Evolutionary conservation across 2,113 vertebrate species (phyloP).

Genomic region (Sterna hirundo): DNA sequence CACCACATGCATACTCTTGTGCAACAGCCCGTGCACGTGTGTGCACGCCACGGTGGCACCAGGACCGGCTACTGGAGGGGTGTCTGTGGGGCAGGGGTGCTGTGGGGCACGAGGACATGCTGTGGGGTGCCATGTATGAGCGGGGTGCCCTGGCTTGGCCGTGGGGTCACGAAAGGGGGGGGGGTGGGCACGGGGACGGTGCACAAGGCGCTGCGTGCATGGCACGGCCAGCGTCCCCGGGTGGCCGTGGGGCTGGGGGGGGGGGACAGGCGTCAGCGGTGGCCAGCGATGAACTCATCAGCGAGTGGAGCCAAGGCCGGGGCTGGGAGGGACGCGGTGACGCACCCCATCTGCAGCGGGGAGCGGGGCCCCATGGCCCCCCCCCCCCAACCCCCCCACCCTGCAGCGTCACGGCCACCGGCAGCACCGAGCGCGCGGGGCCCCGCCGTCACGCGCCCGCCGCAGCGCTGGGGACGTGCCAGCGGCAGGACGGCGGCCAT

Average conservation of each 20-base stretch:
- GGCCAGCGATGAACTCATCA: not conserved
- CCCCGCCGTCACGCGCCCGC: not conserved
- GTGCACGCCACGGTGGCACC: rapidly evolving
- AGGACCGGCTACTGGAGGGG: not conserved
- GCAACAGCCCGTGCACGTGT: rapidly evolving
- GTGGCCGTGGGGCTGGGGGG: not conserved
- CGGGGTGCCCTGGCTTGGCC: not conserved
- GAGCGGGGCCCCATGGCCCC: not conserved
- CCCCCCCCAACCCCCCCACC: not conserved
- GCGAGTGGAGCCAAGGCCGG: not conserved
- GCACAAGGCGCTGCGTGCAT: not conserved
- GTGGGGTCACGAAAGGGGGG: not conserved
- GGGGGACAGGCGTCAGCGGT: not conserved
- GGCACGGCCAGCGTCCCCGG: not conserved
- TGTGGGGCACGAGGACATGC: rapidly evolving
- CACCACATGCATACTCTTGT: rapidly evolving
- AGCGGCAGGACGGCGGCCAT: not conserved
- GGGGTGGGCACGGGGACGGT: rapidly evolving
- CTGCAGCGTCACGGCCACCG: not conserved
- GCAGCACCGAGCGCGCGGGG: not conserved
- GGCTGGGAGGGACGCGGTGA: not conserved
- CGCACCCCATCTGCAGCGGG: not conserved
- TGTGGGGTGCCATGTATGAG: not conserved
- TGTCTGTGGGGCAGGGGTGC: too few species aligned
- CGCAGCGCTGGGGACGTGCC: not conserved